A percentile compares a stretch with the other conserved stretches of the same genome.
phyloP scores from a whole-genome alignment of 1,140 invertebrate species.

The Scaptodrosophila lebanonensis region DNA sequence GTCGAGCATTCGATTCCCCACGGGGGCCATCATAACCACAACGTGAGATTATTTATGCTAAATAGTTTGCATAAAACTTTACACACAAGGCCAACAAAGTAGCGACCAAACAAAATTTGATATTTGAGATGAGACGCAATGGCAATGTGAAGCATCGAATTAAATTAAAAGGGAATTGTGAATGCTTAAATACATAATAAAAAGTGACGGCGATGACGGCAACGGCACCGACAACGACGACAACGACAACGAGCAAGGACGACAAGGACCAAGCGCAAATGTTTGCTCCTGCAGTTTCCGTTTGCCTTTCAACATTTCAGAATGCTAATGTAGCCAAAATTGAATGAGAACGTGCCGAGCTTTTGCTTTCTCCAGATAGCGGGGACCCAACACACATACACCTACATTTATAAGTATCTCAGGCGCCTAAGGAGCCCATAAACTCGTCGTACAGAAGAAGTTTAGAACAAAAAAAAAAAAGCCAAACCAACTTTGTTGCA shows the following conservation, averaged over 20 bases:
- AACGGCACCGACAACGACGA: neutral
- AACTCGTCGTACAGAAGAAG: neutral
- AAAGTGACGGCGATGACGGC: neutral
- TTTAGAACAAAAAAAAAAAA: conserved; percentile 14
- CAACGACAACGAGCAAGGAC: conserved; percentile 25
- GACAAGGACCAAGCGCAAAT: conserved; percentile 60
- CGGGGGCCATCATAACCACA: conserved; percentile 43
- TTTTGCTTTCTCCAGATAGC: conserved; percentile 23
- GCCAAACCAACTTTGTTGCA: conserved; percentile 50
- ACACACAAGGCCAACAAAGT: neutral
- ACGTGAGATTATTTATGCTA: conserved; percentile 68
- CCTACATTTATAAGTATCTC: neutral
- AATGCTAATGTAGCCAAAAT: conserved; percentile 73
- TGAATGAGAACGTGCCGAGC: conserved; percentile 64
- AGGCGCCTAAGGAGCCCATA: neutral
- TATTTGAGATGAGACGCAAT: neutral
- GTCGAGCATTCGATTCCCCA: conserved; percentile 43
- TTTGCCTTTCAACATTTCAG: conserved; percentile 35
- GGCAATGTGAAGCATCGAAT: conserved; percentile 36
- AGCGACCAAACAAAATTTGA: conserved; percentile 19
- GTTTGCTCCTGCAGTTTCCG: conserved; percentile 59
- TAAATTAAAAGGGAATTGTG: conserved; percentile 69
- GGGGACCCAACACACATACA: neutral
- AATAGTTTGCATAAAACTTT: conserved; percentile 59
- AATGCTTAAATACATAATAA: conserved; percentile 63